Base-by-base conservation (phyloP, 37 sponge, comb jelly and placozoan species). In the Cliona cf. orientalis region DNA sequence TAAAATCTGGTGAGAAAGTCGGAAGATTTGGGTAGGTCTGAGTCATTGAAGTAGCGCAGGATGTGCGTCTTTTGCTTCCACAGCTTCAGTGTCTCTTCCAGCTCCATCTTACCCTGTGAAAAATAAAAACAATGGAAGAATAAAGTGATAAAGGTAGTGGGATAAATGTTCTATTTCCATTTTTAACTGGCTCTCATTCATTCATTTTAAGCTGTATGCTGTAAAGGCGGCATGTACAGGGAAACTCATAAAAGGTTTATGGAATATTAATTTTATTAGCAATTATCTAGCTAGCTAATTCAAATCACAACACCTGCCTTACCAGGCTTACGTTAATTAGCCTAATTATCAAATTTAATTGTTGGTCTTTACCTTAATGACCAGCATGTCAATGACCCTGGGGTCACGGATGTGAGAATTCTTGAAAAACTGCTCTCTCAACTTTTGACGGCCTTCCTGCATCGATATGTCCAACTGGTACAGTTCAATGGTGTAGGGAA, bases 381-480 rank as follows among this genome's bases (percentile, higher is more conserved):
- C 96, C 63, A 93, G 40, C 86, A 98, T 72, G 60, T 98, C 98
- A 59, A 98, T 92, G 21, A 92, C 82, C 53, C 98, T 86, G 11
- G 92, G 91, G 72, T 98, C 98, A 45, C 91, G 81, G n/a, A 98
- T 78, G 72, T 93, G 85, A 44, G 91, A 76, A 75, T 98, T 87
- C 66, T 91, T 90, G 70, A 76, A 46, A 66, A 98, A 98, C 82
- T 93, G 86, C 38, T 90, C 74, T 69, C 89, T 87, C 80, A 98
- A 58, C 61, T 84, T 80, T n/a, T 83, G 35, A 37, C 91, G 57
- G 5, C 84, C 93, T 31, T 74, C 29, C 49, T 76, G 79, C 11
- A 68, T 60, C 5, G 89, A 63, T 1, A 91, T 78, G 58, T 98
- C 91, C 36, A 95, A 74, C 0, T 36, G 2, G 66, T 83, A 90